A percentile compares a stretch with the other conserved stretches of the same genome.
Evolutionary conservation across 2,113 vertebrate genomes (phyloP).

Genomic region (Penelope pileata): DNA sequence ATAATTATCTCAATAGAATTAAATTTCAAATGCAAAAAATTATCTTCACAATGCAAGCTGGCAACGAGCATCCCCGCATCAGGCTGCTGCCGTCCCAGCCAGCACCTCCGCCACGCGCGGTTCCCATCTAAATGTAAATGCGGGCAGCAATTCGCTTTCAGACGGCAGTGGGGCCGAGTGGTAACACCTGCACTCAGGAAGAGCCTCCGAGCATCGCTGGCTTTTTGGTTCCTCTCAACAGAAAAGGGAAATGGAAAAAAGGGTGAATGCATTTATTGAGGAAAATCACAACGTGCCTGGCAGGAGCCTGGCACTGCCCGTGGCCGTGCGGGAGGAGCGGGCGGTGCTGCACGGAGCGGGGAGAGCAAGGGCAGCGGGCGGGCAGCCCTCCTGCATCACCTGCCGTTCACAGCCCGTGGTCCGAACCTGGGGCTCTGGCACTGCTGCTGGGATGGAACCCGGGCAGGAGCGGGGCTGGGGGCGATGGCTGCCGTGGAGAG

Average conservation of each 20-base stretch:
- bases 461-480: not conserved
- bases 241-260: not conserved
- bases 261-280: not conserved
- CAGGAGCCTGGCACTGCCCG: not conserved
- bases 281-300: not conserved
- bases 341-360: not conserved
- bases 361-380: not conserved
- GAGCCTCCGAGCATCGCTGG: not conserved
- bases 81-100: not conserved
- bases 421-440: fast-evolving
- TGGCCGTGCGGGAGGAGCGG: fast-evolving
- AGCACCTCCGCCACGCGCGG: not conserved
- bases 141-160: not conserved
- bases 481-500: not conserved
- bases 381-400: not conserved
- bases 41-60: not conserved
- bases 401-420: not conserved
- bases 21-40: conserved; percentile 23
- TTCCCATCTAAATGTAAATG: conserved; percentile 67
- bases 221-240: not conserved
- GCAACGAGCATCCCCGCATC: not conserved
- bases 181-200: not conserved
- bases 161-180: not conserved
- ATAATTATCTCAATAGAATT: conserved; percentile 56
- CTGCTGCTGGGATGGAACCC: not conserved